A percentile compares a stretch with the other conserved stretches of the same genome.
phyloP scores from a whole-genome alignment of 2,113 vertebrate genomes.

The Indicator indicator region DNA sequence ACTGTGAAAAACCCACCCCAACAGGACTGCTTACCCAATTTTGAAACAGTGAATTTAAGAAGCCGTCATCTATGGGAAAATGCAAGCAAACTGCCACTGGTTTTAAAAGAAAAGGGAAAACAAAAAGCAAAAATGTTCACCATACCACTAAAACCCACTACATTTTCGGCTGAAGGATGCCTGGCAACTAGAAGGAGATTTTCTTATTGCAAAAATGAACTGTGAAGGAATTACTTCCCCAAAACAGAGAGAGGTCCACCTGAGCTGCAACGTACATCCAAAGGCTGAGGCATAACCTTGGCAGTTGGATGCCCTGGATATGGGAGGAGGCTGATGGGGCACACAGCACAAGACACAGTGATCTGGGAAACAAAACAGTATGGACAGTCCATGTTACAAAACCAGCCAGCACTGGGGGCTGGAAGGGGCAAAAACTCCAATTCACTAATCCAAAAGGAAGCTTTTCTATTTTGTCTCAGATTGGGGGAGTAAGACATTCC shows the following conservation, averaged over 20 bases:
- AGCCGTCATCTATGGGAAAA: not conserved
- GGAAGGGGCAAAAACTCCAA: not conserved
- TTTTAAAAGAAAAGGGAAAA: not conserved
- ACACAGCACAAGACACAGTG: slow-evolving; percentile 12
- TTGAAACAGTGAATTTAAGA: not conserved
- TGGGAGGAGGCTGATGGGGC: not conserved
- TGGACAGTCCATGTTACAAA: not conserved
- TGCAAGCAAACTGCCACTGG: not conserved
- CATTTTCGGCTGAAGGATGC: slow-evolving; percentile 26
- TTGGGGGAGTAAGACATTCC: not conserved
- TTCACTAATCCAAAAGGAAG: not conserved
- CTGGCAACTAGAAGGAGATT: slow-evolving; percentile 10
- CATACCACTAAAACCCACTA: not conserved
- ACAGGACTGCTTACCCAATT: slow-evolving; percentile 24
- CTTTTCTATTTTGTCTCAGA: not conserved
- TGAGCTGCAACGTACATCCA: not conserved
- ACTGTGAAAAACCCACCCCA: slow-evolving; percentile 41
- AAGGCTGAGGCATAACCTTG: not conserved
- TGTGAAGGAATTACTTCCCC: not conserved
- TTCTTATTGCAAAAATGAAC: slow-evolving; percentile 59
- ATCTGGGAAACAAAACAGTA: not conserved
- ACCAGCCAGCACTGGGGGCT: fast-evolving
- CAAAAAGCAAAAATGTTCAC: not conserved
- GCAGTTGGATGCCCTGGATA: not conserved
- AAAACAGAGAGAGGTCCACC: not conserved